Conservation (phyloP, 2,888 invertebrate species). For the Muschampia plurimacula region DNA sequence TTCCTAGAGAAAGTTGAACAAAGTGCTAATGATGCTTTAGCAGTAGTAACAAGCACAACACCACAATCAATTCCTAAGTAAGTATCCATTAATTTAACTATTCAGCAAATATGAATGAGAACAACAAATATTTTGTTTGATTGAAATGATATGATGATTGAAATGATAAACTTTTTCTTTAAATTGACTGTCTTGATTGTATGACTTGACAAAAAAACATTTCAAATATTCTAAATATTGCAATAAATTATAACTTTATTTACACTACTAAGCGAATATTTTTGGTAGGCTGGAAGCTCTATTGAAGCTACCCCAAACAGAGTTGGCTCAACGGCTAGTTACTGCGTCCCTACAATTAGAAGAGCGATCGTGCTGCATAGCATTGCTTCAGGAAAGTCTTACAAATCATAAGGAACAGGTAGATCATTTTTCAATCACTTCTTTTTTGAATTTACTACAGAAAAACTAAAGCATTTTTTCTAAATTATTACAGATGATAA, state of each 20-base stretch:
- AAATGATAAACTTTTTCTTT: too few species aligned
- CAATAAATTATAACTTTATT: background rate
- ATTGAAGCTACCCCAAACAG: slow-evolving; percentile 83
- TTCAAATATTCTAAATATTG: background rate
- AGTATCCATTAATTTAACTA: slow-evolving; percentile 44
- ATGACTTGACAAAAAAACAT: too few species aligned
- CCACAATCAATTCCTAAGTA: slow-evolving; percentile 76
- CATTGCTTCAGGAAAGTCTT: slow-evolving; percentile 86
- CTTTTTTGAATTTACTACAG: too few species aligned
- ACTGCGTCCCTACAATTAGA: slow-evolving; percentile 86
- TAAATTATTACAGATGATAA: slow-evolving; percentile 68
- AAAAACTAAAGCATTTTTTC: background rate
- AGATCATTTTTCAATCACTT: background rate
- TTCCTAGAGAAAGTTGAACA: slow-evolving; percentile 88
- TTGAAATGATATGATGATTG: too few species aligned
- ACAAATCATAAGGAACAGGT: slow-evolving; percentile 84
- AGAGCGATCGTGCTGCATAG: slow-evolving; percentile 86
- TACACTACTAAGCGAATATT: background rate
- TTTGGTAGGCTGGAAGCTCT: slow-evolving; percentile 81
- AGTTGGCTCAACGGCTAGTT: slow-evolving; percentile 87
- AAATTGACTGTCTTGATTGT: too few species aligned
- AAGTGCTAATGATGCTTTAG: slow-evolving; percentile 79
- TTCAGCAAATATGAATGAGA: too few species aligned
- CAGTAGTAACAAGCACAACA: slow-evolving; percentile 71
- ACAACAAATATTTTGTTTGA: too few species aligned